Evolutionary conservation across 2,888 invertebrate genomes (phyloP).

Genomic region (Augiades crinisus): DNA sequence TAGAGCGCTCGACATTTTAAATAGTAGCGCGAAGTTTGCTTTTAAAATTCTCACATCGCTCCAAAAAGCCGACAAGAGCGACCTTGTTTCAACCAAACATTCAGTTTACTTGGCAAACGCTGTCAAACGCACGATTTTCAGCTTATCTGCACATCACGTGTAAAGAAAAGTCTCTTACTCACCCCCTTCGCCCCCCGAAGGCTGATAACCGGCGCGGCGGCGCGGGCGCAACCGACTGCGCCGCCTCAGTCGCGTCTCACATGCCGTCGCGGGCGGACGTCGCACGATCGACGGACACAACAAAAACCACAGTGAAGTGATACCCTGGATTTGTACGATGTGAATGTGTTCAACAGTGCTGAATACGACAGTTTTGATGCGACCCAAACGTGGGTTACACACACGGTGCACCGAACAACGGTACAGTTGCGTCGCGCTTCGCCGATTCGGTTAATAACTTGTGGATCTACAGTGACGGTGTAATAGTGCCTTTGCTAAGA

Average conservation of each 20-base stretch:
- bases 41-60: not conserved
- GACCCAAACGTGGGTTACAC: constrained; percentile 38
- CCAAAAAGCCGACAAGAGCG: constrained; percentile 5
- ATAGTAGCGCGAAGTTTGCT: constrained; percentile 2
- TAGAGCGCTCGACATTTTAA: too few species aligned
- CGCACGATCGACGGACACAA: constrained; percentile 33
- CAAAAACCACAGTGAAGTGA: constrained; percentile 33
- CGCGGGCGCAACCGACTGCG: constrained; percentile 61
- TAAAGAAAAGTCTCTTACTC: constrained; percentile 67
- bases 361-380: constrained; percentile 47
- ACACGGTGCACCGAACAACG: constrained; percentile 47
- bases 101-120: constrained; percentile 17
- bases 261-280: constrained; percentile 51
- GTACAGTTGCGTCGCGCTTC: constrained; percentile 74
- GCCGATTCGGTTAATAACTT: constrained; percentile 73
- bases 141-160: constrained; percentile 67
- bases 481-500: constrained; percentile 70
- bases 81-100: constrained; percentile 19
- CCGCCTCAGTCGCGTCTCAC: constrained; percentile 63
- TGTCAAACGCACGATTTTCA: constrained; percentile 45
- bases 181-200: constrained; percentile 61
- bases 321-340: constrained; percentile 23
- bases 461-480: constrained; percentile 68
- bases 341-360: constrained; percentile 36
- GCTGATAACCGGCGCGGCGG: constrained; percentile 70